Conservation (phyloP, 1,140 invertebrate species). For the Campoletis sonorensis region DNA sequence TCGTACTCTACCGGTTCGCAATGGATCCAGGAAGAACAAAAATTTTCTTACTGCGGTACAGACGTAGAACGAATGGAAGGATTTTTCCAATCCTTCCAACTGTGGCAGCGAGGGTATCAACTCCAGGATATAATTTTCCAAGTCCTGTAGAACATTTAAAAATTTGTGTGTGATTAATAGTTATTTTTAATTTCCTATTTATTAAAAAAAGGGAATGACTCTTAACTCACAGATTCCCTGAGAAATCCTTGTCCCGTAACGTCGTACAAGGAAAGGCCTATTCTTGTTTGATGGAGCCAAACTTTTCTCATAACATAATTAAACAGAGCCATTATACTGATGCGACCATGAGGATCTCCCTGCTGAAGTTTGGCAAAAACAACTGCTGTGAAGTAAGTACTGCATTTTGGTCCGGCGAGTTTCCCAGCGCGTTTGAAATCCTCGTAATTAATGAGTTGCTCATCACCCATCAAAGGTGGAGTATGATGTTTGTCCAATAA, state of each 20-base stretch:
- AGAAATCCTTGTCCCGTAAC: conserved; percentile 94
- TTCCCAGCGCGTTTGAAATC: conserved; percentile 88
- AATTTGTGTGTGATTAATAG: too few relatives aligned
- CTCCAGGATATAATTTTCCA: conserved; percentile 97
- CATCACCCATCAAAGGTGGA: conserved; percentile 82
- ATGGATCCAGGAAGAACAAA: conserved; percentile 95
- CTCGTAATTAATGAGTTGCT: conserved; percentile 90
- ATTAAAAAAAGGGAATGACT: too few relatives aligned
- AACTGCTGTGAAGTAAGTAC: conserved; percentile 88
- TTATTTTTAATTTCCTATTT: too few relatives aligned
- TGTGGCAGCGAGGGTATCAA: conserved; percentile 94
- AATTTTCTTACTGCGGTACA: conserved; percentile 97
- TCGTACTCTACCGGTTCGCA: conserved; percentile 90
- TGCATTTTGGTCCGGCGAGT: conserved; percentile 80
- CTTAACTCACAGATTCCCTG: conserved; percentile 84
- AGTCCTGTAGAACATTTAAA: conserved; percentile 79
- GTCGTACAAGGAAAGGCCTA: conserved; percentile 95
- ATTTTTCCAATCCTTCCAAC: conserved; percentile 92
- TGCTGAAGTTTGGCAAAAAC: conserved; percentile 92
- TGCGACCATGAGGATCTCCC: conserved; percentile 88
- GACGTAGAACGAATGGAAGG: conserved; percentile 97
- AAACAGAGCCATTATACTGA: conserved; percentile 90
- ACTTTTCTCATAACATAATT: conserved; percentile 97
- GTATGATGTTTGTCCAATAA: conserved; percentile 89
- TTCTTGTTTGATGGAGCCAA: conserved; percentile 95